Base-by-base conservation (phyloP, 2,888 invertebrate genomes). In the Xestia c-nigrum region DNA sequence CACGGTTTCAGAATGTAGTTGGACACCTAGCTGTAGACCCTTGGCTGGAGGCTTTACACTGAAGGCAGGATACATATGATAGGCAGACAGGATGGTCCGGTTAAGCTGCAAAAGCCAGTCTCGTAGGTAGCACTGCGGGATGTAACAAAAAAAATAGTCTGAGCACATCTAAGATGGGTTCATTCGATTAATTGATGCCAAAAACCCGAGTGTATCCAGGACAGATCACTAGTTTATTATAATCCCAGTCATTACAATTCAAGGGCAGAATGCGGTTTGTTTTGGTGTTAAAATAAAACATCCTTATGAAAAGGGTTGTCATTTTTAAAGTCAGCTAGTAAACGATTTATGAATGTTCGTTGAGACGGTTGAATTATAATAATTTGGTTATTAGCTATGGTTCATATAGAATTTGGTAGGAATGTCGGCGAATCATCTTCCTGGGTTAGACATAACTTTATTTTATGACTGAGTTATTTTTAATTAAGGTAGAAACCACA, bases 221-320 rank as follows among this genome's bases (percentile, higher is more conserved):
- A 50, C 3, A 21, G 0, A 31, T 9, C 16, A 19, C 72, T 67
- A 70, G 71, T 72, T 87, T 89, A 77, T 86, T 89, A 85, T 82
- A 86, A 88, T 89, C 88, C 75, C 38, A 85, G 85, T 86, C 87
- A 88, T 91, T 89, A 89, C 82, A 83, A 75, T 57, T 78, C 92
- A 93, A 94, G 94, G 94, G 63, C 91, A 85, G 68, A 65, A 64
- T 90, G 94, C 85, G 95, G 95, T 94, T 94, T 93, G 92, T 93
- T 94, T 92, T 92, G 83, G 89, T 79, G 83, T 89, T 87, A 89
- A 90, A 91, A 89, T 84, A 88, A 90, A 87, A 87, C 80, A 88
- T 85, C 52, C 47, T 84, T 80, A 87, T 93, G 93, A 93, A 92
- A 92, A 93, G 91, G 93, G 93, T 93, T 92, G 91, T 92, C 92